Evolutionary conservation across 2,888 invertebrate species (phyloP), one percentile per base, ranked within the genome.

Genomic region (Dexiosoma caninum): DNA sequence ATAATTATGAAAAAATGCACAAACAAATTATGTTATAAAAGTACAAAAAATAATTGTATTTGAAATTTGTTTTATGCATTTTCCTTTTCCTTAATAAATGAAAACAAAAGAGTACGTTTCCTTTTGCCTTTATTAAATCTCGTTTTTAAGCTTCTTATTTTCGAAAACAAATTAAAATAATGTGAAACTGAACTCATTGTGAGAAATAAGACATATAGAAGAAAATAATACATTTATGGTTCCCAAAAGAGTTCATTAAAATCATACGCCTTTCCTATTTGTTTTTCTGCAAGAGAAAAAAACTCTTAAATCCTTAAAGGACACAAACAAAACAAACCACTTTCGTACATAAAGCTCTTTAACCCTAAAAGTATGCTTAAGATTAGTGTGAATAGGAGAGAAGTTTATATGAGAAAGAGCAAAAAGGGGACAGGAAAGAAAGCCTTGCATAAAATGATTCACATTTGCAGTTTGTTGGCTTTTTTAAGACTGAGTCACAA

Each of bases 171-270:
- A 53, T 67, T 42, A 67, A 53, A 53, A 53, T 66, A 67, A 42
- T 53, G 40, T 53, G n/a, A 66, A 66, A 49, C 9, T 35, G 14
- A 49, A 14, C 16, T 9, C 1, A 23, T 23, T 35, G 37, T 23
- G 35, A 35, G 12, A 37, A 37, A 30, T 19, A 53, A 30, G 8
- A 67, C 23, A 51, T 51, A 66, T 23, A 49, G 23, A 35, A 37
- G 27, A 37, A 59, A 57, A 57, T 55, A 46, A 57, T 21, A 69
- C 44, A 16, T 70, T 59, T 37, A 70, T 44, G 59, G 8, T 35
- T 57, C 59, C 57, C 27, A 2, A 23, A 46, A 57, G 70, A 46
- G 59, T 42, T 70, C 70, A 59, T 70, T 70, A 70, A 70, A 70
- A 70, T 70, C 35, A 37, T 53, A 46, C 46, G 70, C 46, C 16